Conservation (phyloP, 2,113 vertebrate genomes). For the Gambusia affinis region DNA sequence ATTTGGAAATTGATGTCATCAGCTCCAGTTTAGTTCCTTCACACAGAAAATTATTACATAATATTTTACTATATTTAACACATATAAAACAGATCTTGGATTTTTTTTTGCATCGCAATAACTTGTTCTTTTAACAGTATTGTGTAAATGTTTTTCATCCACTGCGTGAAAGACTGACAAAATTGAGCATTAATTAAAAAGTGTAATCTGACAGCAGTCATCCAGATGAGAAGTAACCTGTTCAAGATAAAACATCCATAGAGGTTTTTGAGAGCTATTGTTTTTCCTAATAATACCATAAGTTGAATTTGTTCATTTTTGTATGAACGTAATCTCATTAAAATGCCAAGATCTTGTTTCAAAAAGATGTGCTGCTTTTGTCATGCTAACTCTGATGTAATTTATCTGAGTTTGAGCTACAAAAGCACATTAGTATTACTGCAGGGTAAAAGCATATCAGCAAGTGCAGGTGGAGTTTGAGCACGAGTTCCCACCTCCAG, state of each 20-base stretch:
- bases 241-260: not conserved
- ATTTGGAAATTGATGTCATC: too few species aligned
- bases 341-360: too few species aligned
- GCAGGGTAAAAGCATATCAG: conserved; percentile 6
- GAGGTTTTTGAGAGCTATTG: not conserved
- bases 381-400: not conserved
- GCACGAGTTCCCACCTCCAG: not conserved
- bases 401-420: not conserved
- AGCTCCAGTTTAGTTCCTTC: too few species aligned
- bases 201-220: not conserved
- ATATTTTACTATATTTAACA: too few species aligned
- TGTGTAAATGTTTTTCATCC: not conserved
- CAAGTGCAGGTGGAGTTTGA: conserved; percentile 14
- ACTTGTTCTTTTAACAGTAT: too few species aligned
- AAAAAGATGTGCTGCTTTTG: not conserved
- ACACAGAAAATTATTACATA: too few species aligned
- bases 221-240: too few species aligned
- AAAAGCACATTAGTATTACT: not conserved
- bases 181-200: not conserved
- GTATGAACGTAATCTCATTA: too few species aligned
- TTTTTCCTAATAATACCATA: too few species aligned
- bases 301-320: too few species aligned
- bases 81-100: too few species aligned
- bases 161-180: not conserved
- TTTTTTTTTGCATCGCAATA: too few species aligned